A percentile compares a stretch with the other conserved stretches of the same genome.
Evolutionary conservation across 2,797 vertebrate genomes (phyloP).

Genomic region (Tragelaphus oryx): DNA sequence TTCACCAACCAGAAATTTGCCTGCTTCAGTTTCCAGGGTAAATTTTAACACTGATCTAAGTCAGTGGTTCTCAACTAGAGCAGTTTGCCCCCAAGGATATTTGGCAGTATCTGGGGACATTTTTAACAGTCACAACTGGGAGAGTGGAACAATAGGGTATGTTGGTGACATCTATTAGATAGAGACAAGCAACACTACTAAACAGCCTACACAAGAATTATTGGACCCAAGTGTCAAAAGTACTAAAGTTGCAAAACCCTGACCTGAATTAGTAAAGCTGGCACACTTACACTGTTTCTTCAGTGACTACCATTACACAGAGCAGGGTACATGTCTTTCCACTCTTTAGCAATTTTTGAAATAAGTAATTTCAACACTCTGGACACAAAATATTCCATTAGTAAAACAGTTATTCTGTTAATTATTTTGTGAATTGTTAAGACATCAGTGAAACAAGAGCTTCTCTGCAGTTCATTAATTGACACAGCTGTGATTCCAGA

Average conservation of each 20-base stretch:
- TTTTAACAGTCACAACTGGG: not conserved
- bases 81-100: not conserved
- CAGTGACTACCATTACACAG: not conserved
- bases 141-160: no score
- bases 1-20: not conserved
- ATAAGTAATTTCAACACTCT: not conserved
- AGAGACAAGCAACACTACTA: not conserved
- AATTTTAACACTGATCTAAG: not conserved
- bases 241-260: not conserved
- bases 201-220: not conserved
- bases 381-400: not conserved
- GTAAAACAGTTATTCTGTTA: conserved; percentile 34
- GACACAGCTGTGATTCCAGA: conserved; percentile 34
- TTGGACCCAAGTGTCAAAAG: not conserved
- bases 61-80: not conserved
- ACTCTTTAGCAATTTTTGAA: not conserved
- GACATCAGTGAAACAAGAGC: conserved; percentile 16
- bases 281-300: not conserved
- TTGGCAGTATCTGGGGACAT: not conserved
- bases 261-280: not conserved
- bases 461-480: conserved; percentile 2
- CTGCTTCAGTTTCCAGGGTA: not conserved
- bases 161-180: not conserved
- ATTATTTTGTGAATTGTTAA: conserved; percentile 49
- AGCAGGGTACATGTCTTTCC: not conserved